phyloP scores from a whole-genome alignment of 2,888 invertebrate genomes.

The Pediacus dermestoides region DNA sequence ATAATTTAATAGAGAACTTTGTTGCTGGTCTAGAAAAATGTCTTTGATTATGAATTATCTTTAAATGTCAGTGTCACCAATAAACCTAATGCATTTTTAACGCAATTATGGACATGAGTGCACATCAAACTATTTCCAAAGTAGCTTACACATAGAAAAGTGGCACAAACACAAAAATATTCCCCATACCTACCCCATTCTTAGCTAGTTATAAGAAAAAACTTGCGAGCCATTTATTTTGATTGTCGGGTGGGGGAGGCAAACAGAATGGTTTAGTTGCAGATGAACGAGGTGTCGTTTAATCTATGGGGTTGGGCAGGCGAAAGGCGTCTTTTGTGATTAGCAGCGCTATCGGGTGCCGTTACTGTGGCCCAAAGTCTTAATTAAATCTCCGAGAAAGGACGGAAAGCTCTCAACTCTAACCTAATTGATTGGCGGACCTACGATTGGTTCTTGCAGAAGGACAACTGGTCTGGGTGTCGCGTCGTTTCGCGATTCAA shows the following conservation, averaged over 20 bases:
- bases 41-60: conserved; percentile 8
- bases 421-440: conserved; percentile 45
- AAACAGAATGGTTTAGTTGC: background rate
- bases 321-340: conserved; percentile 33
- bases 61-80: no score
- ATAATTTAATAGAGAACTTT: conserved; percentile 7
- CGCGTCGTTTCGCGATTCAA: conserved; percentile 33
- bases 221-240: no score
- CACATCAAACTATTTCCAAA: no score
- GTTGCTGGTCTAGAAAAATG: conserved; percentile 8
- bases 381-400: conserved; percentile 44
- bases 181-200: no score
- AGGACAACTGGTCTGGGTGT: conserved; percentile 30
- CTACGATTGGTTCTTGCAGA: conserved; percentile 35
- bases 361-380: conserved; percentile 41
- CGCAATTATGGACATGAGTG: no score
- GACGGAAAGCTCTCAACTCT: conserved; percentile 39
- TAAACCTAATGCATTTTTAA: no score
- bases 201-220: no score
- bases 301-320: conserved; percentile 25
- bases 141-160: no score
- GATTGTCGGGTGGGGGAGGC: conserved; percentile 2
- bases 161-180: no score
- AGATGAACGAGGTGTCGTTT: conserved; percentile 29
- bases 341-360: conserved; percentile 42